Conservation (phyloP, 2,888 invertebrate species). For the Lasioglossum pauxillum region DNA sequence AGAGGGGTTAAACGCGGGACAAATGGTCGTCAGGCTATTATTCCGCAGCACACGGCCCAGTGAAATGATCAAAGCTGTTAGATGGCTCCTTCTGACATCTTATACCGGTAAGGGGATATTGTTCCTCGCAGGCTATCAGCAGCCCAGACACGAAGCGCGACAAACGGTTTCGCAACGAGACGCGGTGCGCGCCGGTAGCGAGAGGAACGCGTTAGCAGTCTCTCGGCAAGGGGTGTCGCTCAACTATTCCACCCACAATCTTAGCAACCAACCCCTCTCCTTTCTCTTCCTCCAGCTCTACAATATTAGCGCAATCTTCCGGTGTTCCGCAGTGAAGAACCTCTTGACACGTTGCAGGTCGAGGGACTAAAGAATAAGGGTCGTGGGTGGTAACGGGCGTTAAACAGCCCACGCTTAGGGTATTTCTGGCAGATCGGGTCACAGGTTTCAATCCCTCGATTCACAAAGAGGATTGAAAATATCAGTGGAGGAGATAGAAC, state of each 20-base stretch:
- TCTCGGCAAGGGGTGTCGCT: not conserved
- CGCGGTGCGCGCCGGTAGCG: not conserved
- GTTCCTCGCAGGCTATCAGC: constrained; percentile 3
- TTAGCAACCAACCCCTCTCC: not conserved
- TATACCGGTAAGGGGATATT: constrained; percentile 3
- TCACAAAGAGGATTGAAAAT: constrained; percentile 56
- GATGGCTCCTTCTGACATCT: constrained; percentile 4
- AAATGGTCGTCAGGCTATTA: not conserved
- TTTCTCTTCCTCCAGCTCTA: not conserved
- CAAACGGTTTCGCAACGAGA: constrained; percentile 5
- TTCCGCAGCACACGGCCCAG: not conserved
- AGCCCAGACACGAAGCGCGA: not conserved
- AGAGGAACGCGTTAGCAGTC: not conserved
- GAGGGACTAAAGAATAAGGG: not conserved
- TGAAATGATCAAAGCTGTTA: not conserved
- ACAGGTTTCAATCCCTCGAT: constrained; percentile 57
- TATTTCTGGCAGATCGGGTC: constrained; percentile 62
- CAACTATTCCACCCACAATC: not conserved
- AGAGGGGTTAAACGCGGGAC: not conserved
- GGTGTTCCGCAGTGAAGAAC: constrained; percentile 15
- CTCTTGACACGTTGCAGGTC: constrained; percentile 2
- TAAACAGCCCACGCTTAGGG: constrained; percentile 54
- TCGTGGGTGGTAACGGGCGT: constrained; percentile 27
- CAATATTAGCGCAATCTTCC: constrained; percentile 13
- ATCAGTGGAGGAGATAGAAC: no score